Evolutionary conservation across 2,797 vertebrate genomes (phyloP).

Genomic region (Clamator glandarius): DNA sequence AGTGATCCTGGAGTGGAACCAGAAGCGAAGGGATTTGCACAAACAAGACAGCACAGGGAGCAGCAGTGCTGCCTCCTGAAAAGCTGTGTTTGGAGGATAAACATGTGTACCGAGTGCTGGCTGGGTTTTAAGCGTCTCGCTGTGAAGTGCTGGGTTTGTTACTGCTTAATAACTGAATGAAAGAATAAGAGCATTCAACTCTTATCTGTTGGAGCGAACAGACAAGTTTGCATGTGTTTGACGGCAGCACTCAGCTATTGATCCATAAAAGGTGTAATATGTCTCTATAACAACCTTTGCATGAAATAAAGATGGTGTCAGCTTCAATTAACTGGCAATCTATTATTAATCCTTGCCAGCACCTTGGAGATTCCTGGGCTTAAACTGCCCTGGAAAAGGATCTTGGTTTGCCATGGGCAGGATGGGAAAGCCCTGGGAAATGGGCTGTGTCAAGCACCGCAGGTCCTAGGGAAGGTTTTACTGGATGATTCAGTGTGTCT

Average conservation of each 20-base stretch:
- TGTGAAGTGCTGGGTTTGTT: neutral
- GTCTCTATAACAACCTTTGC: neutral
- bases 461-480: neutral
- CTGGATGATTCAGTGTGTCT: neutral
- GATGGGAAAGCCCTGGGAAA: neutral
- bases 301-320: constrained; percentile 23
- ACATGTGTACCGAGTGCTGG: rapidly evolving
- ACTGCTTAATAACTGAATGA: neutral
- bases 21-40: neutral
- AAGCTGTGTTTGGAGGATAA: rapidly evolving
- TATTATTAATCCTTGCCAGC: neutral
- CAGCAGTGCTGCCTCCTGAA: neutral
- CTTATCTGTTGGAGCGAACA: rapidly evolving
- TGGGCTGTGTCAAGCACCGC: neutral
- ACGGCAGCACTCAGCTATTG: rapidly evolving
- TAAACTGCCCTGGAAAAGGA: neutral
- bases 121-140: neutral
- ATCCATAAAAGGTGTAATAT: neutral
- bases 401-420: neutral
- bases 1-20: rapidly evolving
- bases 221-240: neutral
- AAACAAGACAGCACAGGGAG: neutral
- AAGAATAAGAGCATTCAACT: neutral
- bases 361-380: neutral
- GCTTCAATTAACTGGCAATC: constrained; percentile 30